Evolutionary conservation across 2,113 vertebrate species (phyloP), one percentile per base, ranked within the genome.

Genomic region (Xiphophorus couchianus): DNA sequence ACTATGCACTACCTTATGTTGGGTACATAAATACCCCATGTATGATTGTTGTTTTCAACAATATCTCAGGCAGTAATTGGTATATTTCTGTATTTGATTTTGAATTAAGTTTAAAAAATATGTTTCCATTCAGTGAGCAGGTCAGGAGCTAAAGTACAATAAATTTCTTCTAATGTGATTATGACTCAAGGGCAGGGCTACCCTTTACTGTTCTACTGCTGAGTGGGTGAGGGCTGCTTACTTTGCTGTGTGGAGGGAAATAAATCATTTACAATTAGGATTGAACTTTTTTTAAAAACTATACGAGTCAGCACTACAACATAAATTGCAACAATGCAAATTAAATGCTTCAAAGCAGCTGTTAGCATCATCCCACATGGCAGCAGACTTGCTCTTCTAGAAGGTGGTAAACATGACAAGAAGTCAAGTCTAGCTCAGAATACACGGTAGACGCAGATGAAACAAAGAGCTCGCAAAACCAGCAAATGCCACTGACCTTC

Each of bases 151-250:
- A 29, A 74, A 75, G 62, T n/a, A 66, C 77, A 67, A 35, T 79
- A 70, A 78, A 85, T 83, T 73, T 28, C 74, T 60, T 82, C 73
- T 81, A 85, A 82, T 74, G 81, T 39, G 86, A 66, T 73, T 71
- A 71, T 82, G 80, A 87, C 88, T 80, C 42, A 62, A 29, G 80
- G 84, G 76, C 66, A 83, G 69, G 39, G 44, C 67, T 88, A 74
- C 58, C 87, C 87, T 89, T 89, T 84, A 25, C 66, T 62, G 37
- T 51, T 35, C 44, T 62, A n/a, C 30, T 19, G 66, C 71, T 76
- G 84, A 84, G 67, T 82, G 69, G 58, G 42, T 31, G 65, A 70
- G 74, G 77, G 30, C 69, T 80, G 73, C 67, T 72, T 6, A 37
- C 69, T 51, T 74, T 58, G 30, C 29, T 37, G 69, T 39, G 31